Base-by-base conservation (phyloP, 2,797 vertebrate genomes). In the Erpetoichthys calabaricus region DNA sequence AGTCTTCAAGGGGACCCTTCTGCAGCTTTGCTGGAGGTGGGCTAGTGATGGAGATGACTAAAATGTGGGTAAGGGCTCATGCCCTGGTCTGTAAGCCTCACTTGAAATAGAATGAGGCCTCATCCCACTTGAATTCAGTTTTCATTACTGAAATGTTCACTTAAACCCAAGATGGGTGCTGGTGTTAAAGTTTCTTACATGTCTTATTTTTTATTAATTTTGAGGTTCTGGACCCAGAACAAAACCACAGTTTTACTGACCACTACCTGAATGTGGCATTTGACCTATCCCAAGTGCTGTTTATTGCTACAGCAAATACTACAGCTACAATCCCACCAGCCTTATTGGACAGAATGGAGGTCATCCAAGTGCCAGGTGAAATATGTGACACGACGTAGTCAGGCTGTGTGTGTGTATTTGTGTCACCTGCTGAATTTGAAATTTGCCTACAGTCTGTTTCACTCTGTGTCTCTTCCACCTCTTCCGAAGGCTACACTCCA, bases 261-360 rank as follows among this genome's bases (percentile, higher is more conserved):
- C 94, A 97, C 74, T 98, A 97, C 70, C 84, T 98, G 42, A 99
- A 98, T 0, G 92, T 99, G 61, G 83, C 95, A 63, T 99, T 98
- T 67, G 95, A 99, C 77, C 89, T 99, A 65, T 99, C 94, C 51
- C 96, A 98, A 80, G 96, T 98, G 56, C 90, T 99, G 55, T 99
- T 99, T 58, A 98, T 99, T 45, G 94, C 95, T 56, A 98, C 95
- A 0, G 96, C 96, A 52, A 99, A 99, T 69, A 91, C 85, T 4
- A 97, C 87, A 1, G 86, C 91, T 0, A 94, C 90, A 41, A 96
- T 98, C 56, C 91, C 94, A 5, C 85, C 92, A 0, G 95, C 95
- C 25, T 75, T 99, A 63, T 70, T 99, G 77, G 96, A 98, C 80
- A 81, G 95, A 60, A 98, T 98, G 95, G 95, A 99, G 72, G 78